Percentiles rank a stretch among this genome's conserved stretches.
These are phyloP conservation scores for Amaurobius ferox DNA, from an alignment of 2,888 invertebrate species.

Conservation along the genomic window DNA sequence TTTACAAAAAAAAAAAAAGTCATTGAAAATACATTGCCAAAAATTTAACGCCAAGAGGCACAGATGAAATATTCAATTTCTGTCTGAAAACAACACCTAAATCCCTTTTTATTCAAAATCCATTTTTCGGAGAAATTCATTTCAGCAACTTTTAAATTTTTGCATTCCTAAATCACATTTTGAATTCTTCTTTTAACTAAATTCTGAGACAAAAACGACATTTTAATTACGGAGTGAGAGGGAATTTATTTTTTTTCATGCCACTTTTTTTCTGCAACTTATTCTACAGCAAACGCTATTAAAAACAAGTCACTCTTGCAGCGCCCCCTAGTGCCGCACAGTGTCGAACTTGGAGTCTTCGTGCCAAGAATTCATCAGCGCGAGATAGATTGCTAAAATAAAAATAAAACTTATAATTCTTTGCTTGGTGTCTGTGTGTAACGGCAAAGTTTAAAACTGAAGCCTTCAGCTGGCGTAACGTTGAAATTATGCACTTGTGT, in stretches of 20 bases:
- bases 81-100: background rate
- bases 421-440: background rate
- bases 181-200: background rate
- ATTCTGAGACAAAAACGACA: slow-evolving; percentile 34
- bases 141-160: background rate
- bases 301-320: slow-evolving; percentile 52
- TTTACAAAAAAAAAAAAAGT: too few species aligned
- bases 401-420: slow-evolving; percentile 55
- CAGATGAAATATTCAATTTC: background rate
- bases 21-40: too few species aligned
- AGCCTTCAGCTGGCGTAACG: background rate
- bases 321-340: slow-evolving; percentile 35
- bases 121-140: background rate
- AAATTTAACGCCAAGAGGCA: background rate
- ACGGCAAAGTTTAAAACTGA: background rate
- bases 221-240: slow-evolving; percentile 37
- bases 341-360: slow-evolving; percentile 15
- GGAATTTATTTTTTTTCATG: background rate
- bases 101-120: background rate
- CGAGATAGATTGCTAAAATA: slow-evolving; percentile 31
- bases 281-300: slow-evolving; percentile 27
- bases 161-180: background rate
- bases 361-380: slow-evolving; percentile 66
- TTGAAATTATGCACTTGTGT: background rate
- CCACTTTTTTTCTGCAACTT: background rate